Base-by-base conservation (phyloP, 2,888 invertebrate species). In the Pocota personata region DNA sequence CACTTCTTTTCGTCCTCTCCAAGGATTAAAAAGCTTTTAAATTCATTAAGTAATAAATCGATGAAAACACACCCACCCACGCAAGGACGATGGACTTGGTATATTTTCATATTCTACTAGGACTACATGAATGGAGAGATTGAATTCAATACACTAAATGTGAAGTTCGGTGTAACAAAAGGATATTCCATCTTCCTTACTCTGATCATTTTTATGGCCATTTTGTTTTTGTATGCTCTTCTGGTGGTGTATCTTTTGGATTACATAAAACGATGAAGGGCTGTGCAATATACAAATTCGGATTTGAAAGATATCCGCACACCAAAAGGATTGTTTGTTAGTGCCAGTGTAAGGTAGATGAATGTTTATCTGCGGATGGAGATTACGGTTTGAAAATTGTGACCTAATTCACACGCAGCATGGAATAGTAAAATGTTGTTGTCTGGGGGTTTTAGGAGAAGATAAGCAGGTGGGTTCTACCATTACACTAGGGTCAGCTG, bases 21-120 rank as follows among this genome's bases (percentile, higher is more conserved):
- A 14, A 57, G 86, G 88, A 88, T 87, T 87, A 82, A 87, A 75
- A 80, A 79, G 83, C 83, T 84, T 86, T 86, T 86, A 86, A 87
- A 78, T 87, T 86, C 82, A 82, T 80, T 86, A 88, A 71, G 77
- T 82, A 77, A 72, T 76, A 87, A 86, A 88, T 87, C 75, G 87
- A 87, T 87, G 78, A 64, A 48, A 55, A 46, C 52, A 35, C 35
- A 37, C 64, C 46, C 40, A 67, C 46, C 46, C 40, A 67, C 46
- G 6, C 35, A 16, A 5, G 60, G 16, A n/a, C 14, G 46, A 46
- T 7, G 37, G 32, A 32, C 16, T 27, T 27, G 12, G 12, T 5
- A 12, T n/a, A 2, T 64, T 5, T 3, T n/a, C 12, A 19, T 37
- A 32, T n/a, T n/a, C n/a, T n/a, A n/a, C n/a, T n/a, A n/a, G n/a